A percentile compares a stretch with the other conserved stretches of the same genome.
These are phyloP conservation scores for Cavia porcellus DNA, from an alignment of 2,113 vertebrate genomes.

Conservation along the genomic window DNA sequence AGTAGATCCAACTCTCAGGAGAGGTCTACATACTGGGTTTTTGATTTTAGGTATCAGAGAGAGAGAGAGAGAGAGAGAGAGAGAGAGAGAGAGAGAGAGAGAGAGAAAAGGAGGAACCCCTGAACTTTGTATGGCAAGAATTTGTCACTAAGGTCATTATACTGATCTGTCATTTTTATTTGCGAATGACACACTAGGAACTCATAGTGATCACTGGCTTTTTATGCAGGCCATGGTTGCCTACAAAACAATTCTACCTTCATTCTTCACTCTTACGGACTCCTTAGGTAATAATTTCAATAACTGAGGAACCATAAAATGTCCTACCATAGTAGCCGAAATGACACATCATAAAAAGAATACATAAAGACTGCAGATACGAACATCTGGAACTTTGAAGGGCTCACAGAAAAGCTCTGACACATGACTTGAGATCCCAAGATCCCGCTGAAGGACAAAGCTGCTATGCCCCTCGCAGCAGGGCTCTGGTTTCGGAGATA, in stretches of 20 bases:
- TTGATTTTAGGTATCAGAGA: neutral
- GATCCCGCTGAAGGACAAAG: too few species aligned
- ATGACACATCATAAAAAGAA: neutral
- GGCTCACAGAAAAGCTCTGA: neutral
- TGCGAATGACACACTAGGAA: neutral
- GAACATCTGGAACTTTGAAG: conserved; percentile 14
- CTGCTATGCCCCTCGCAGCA: neutral
- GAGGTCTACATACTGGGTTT: neutral
- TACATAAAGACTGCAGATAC: neutral
- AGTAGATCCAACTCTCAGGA: neutral
- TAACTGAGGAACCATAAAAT: neutral
- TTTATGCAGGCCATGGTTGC: neutral
- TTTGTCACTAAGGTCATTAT: neutral
- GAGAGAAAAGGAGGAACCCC: neutral
- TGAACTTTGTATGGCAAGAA: neutral
- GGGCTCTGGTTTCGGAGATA: neutral
- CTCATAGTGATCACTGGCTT: neutral
- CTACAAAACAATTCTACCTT: neutral
- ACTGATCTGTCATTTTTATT: neutral
- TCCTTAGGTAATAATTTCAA: conserved; percentile 45
- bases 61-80: too few species aligned
- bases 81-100: too few species aligned
- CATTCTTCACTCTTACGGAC: neutral
- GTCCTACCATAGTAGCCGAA: neutral
- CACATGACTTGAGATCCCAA: neutral